Evolutionary conservation across 2,797 vertebrate species (phyloP), one percentile per base, ranked within the genome.

Genomic region (Enteromius anoplus): DNA sequence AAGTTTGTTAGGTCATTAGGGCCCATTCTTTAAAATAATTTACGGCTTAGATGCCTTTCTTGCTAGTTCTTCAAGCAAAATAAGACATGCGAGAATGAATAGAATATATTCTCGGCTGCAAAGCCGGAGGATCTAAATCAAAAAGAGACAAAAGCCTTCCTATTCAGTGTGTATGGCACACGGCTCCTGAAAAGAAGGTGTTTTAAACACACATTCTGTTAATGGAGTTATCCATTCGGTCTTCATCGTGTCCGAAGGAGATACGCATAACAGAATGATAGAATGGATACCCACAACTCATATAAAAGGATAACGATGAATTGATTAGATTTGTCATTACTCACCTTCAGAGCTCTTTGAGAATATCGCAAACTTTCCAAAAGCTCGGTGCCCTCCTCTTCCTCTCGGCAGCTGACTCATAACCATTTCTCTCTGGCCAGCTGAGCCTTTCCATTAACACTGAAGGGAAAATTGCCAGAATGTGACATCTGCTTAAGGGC

Each of bases 401-500:
- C 89, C 89, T 91, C 89, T 91, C 85, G 29, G 65, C 82, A 70
- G 66, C 75, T 62, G 55, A 78, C 75, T 83, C 75, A 72, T 51
- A 89, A 88, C 88, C 89, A 76, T 75, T 90, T 69, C 78, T 81
- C 70, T 62, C 64, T 78, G 81, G 84, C 82, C 84, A 88, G 84
- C 84, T 85, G 85, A 87, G 84, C 42, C 81, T 77, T 80, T 79
- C 82, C 79, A 85, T 88, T 88, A 85, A 84, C 82, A 69, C 70
- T 75, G 75, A 80, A 75, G 65, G 58, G 75, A 60, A 84, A 82
- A 82, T 84, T 84, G 85, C 87, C 85, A 87, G 81, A 83, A 78
- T 76, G 66, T 82, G 85, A 83, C 85, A 88, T 87, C 86, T 86
- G 84, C 82, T 87, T 79, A 84, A 87, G 82, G 73, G 75, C 85